Percentiles rank a stretch among this genome's conserved stretches.
phyloP scores from a whole-genome alignment of 2,888 invertebrate genomes.

The Eretmocerus hayati region DNA sequence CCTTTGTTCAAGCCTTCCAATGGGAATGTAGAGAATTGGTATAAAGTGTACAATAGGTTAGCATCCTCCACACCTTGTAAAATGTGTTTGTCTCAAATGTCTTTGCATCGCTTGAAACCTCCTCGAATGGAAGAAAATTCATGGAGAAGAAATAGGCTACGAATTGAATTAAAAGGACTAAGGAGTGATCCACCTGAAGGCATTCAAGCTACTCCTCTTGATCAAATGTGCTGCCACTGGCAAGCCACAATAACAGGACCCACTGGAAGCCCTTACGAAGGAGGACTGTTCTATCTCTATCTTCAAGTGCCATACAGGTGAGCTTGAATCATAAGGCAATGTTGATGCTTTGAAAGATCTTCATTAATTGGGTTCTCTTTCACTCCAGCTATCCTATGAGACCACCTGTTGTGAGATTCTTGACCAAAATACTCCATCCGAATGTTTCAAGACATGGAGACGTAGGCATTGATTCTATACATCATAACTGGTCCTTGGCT shows the following conservation, averaged over 20 bases:
- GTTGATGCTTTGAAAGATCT: too few species aligned
- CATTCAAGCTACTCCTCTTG: constrained; percentile 74
- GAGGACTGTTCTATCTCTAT: constrained; percentile 85
- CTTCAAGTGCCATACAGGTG: constrained; percentile 79
- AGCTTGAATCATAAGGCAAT: background rate
- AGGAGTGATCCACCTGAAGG: constrained; percentile 78
- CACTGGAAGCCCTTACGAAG: constrained; percentile 87
- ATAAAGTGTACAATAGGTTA: constrained; percentile 60
- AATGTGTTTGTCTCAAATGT: constrained; percentile 81
- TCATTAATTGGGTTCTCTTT: too few species aligned
- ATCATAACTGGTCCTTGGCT: constrained; percentile 94
- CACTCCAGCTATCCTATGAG: constrained; percentile 89
- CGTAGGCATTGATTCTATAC: constrained; percentile 90
- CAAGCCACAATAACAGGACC: constrained; percentile 90
- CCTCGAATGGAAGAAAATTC: constrained; percentile 65
- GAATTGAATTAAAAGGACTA: constrained; percentile 66
- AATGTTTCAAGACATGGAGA: constrained; percentile 93
- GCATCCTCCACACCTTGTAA: constrained; percentile 59
- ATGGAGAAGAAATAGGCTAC: constrained; percentile 73
- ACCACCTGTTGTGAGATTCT: constrained; percentile 85
- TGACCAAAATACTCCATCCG: constrained; percentile 89
- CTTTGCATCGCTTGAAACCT: constrained; percentile 55
- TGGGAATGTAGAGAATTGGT: constrained; percentile 68
- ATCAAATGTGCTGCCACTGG: constrained; percentile 81
- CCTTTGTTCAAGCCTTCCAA: constrained; percentile 72